phyloP scores from a whole-genome alignment of 1,140 invertebrate species.

The Heliconius eleuchia region DNA sequence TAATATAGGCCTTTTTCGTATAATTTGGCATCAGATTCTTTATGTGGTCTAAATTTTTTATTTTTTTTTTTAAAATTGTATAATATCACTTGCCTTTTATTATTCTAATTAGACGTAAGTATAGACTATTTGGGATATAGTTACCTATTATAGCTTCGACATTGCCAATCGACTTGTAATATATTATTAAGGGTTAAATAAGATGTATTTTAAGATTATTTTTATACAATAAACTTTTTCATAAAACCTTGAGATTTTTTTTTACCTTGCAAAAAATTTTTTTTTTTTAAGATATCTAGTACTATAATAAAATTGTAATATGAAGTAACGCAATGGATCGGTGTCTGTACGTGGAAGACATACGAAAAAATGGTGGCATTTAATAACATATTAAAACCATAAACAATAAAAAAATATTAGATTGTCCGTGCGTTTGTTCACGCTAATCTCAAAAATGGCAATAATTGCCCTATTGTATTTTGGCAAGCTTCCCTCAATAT shows the following conservation, averaged over 20 bases:
- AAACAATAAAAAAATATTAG: no score
- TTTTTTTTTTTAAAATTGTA: constrained; percentile 36
- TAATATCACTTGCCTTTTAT: constrained; percentile 38
- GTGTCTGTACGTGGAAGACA: no score
- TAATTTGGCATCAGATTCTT: not conserved
- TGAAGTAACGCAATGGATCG: no score
- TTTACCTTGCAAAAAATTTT: not conserved
- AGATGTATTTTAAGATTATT: constrained; percentile 49
- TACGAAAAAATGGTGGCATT: no score
- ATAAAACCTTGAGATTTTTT: constrained; percentile 35
- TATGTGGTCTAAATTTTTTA: not conserved
- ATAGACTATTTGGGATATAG: constrained; percentile 44
- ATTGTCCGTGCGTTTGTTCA: no score
- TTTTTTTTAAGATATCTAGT: no score
- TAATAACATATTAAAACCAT: no score
- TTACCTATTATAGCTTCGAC: constrained; percentile 54
- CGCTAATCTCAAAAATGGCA: no score
- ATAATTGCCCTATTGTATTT: no score
- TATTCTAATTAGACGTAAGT: constrained; percentile 42
- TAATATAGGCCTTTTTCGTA: not conserved
- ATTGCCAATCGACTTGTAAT: constrained; percentile 61
- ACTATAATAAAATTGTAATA: no score
- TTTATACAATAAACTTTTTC: constrained; percentile 60
- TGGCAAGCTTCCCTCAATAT: no score
- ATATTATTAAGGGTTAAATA: constrained; percentile 50